These are phyloP conservation scores for Acestrorhynchus altus DNA, from an alignment of 2,797 vertebrate species.

Conservation along the genomic window DNA sequence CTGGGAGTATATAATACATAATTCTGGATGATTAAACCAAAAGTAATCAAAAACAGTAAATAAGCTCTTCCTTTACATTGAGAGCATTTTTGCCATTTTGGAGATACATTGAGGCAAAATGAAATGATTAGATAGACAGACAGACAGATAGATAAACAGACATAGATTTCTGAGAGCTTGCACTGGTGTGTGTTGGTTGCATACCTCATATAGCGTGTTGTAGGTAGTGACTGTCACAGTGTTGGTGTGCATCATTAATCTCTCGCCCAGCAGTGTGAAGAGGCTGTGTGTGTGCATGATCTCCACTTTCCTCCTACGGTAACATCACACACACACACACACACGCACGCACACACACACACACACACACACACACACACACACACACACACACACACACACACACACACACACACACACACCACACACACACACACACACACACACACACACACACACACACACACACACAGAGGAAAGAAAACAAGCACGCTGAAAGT, in stretches of 20 bases:
- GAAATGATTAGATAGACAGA: too few relatives aligned
- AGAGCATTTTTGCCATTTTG: too few relatives aligned
- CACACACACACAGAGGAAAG: slow-evolving; percentile 13
- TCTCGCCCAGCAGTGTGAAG: slow-evolving; percentile 95
- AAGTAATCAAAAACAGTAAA: too few relatives aligned
- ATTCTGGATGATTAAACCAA: too few relatives aligned
- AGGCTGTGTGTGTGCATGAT: slow-evolving; percentile 99
- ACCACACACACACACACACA: slow-evolving; percentile 17
- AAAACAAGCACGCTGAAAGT: slow-evolving; percentile 9
- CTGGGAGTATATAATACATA: too few relatives aligned
- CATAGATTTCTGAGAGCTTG: not conserved
- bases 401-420: slow-evolving; percentile 6
- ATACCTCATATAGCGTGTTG: slow-evolving; percentile 98
- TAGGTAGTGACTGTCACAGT: slow-evolving; percentile 97
- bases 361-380: slow-evolving; percentile 36
- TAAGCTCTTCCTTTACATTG: too few relatives aligned
- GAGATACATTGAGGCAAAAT: too few relatives aligned
- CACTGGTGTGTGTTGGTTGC: slow-evolving; percentile 26
- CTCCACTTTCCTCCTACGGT: slow-evolving; percentile 93
- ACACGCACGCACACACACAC: slow-evolving; percentile 20
- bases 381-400: slow-evolving; percentile 26
- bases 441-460: slow-evolving; percentile 12
- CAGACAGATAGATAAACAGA: too few relatives aligned
- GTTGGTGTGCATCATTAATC: slow-evolving; percentile 98
- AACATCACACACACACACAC: slow-evolving; percentile 13